Base-by-base conservation (phyloP, 2,113 vertebrate genomes). In the Nesospiza acunhae region DNA sequence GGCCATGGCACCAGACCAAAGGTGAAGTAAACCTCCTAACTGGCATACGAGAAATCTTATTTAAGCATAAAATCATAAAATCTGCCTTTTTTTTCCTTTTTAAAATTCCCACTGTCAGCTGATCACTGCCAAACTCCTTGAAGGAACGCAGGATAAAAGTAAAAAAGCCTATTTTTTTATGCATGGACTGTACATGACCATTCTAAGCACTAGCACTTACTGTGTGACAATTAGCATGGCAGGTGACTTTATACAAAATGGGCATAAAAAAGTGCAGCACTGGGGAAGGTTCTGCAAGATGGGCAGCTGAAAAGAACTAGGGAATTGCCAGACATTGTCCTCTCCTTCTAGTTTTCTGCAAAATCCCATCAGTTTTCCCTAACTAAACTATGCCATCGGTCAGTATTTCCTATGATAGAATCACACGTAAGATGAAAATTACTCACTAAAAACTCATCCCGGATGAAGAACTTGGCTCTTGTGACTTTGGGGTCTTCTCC, bases 401-500 rank as follows among this genome's bases (percentile, higher is more conserved):
- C 62, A 94, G 76, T 73, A 91, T 94, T 87, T 91, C 78, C 77
- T 66, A 31, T 33, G 81, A 33, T 15, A 90, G 53, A 62, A 77
- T 63, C 26, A 83, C 58, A 78, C 47, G 47, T 68, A 94, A 87
- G 52, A 74, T 66, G 20, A 77, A 93, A 93, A 64, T 60, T 74
- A 98, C 99, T 98, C 97, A 99, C 99, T 98, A 99, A 97, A 97
- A 99, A 99, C 97, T 99, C 99, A 86, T 99, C 99, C 91, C 99
- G 98, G 97, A 99, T 99, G 97, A 99, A 99, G 98, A 99, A 99
- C 97, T 99, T 99, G 74, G 99, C 99, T 98, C 99, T 99, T 30
- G 99, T 99, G 82, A 99, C 99, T 98, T 98, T 99, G 58, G 99
- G 99, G 96, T 99, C 99, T 97, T 99, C 99, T 94, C 99, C 99